These are phyloP conservation scores for Neoascia interrupta DNA, from an alignment of 2,888 invertebrate genomes.

Conservation along the genomic window DNA sequence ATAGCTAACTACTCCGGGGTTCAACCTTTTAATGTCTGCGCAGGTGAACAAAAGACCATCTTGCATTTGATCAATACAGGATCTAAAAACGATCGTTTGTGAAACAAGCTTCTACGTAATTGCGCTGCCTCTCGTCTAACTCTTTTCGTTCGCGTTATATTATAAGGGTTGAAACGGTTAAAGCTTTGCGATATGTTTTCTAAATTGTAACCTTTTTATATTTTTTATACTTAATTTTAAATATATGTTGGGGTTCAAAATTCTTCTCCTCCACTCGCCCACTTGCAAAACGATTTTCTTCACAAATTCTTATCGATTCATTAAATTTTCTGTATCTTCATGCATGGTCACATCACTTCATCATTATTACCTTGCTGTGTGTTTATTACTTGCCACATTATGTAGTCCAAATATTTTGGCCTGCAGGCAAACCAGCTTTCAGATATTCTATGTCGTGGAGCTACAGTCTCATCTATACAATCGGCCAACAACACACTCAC, in stretches of 20 bases:
- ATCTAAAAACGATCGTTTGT: too few species aligned
- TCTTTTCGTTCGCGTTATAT: too few species aligned
- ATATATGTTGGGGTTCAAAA: neutral
- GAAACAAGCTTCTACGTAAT: too few species aligned
- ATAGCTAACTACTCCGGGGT: too few species aligned
- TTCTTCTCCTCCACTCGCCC: constrained; percentile 16
- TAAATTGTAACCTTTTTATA: too few species aligned
- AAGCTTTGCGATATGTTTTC: too few species aligned
- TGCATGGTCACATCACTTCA: constrained; percentile 56
- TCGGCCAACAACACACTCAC: constrained; percentile 80
- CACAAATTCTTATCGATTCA: neutral
- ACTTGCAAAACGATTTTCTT: constrained; percentile 8
- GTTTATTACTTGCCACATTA: constrained; percentile 62
- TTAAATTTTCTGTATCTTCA: constrained; percentile 13
- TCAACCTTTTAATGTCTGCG: too few species aligned
- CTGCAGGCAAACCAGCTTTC: constrained; percentile 80
- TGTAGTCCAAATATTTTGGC: constrained; percentile 79
- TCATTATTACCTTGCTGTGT: constrained; percentile 53
- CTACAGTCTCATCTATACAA: constrained; percentile 80
- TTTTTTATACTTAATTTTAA: too few species aligned
- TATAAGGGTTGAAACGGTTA: too few species aligned
- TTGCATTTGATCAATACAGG: too few species aligned
- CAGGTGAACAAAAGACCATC: too few species aligned
- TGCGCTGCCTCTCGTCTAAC: too few species aligned
- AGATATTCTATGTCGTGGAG: constrained; percentile 80